Percentiles rank a stretch among this genome's conserved stretches.
Conservation (phyloP, 2,797 vertebrate genomes). For the Lophotriccus pileatus region DNA sequence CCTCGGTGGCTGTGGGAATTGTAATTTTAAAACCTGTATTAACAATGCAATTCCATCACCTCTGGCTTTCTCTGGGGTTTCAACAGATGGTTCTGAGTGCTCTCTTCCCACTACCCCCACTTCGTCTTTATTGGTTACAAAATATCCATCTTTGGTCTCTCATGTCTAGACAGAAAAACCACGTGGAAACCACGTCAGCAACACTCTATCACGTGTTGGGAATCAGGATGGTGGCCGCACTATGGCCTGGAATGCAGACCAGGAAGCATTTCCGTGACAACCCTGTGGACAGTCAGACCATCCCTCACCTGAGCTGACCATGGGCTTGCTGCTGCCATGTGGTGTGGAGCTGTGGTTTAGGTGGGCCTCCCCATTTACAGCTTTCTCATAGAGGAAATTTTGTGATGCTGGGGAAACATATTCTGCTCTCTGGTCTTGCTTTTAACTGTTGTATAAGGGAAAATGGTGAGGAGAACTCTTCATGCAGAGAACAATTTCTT, state of each 20-base stretch:
- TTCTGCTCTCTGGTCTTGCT: not conserved
- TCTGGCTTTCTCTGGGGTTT: not conserved
- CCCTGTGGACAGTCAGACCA: fast-evolving
- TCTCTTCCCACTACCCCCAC: not conserved
- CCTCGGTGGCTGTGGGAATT: not conserved
- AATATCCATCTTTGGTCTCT: not conserved
- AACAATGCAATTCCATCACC: not conserved
- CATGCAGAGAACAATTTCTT: not conserved
- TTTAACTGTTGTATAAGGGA: not conserved
- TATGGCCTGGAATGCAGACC: fast-evolving
- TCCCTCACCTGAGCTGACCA: not conserved
- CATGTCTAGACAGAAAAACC: not conserved
- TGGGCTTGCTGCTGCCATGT: not conserved
- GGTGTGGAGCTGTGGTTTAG: fast-evolving
- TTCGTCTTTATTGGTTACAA: not conserved
- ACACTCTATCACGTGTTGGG: fast-evolving
- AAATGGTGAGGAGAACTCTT: not conserved
- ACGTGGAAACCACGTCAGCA: not conserved
- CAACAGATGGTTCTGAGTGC: not conserved
- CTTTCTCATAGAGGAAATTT: not conserved
- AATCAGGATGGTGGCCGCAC: not conserved
- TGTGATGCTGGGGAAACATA: fast-evolving
- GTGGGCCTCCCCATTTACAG: not conserved
- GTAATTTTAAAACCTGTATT: not conserved
- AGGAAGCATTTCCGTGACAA: fast-evolving